Conservation (phyloP, 1,140 invertebrate species). For the Camponotus pennsylvanicus region DNA sequence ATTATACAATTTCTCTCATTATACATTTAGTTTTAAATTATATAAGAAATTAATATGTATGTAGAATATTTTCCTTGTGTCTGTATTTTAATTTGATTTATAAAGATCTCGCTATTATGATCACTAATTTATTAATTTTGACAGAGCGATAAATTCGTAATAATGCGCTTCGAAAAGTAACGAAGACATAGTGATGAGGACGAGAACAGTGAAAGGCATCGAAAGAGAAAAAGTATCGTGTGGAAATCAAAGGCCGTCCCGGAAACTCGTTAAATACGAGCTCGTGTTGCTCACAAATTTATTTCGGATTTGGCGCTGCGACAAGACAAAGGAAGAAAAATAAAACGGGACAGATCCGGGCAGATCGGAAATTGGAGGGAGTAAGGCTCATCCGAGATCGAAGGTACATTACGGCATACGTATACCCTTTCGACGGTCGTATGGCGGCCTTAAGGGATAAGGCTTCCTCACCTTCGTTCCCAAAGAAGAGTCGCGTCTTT, state of each 20-base stretch:
- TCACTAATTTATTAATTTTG: neutral
- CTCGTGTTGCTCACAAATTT: conserved; percentile 49
- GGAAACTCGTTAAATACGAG: conserved; percentile 57
- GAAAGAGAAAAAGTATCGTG: neutral
- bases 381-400: conserved; percentile 74
- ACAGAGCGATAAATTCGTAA: neutral
- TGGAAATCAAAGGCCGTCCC: conserved; percentile 8
- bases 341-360: conserved; percentile 58
- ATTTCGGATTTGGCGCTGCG: conserved; percentile 44
- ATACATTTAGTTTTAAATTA: neutral
- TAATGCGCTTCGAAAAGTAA: neutral
- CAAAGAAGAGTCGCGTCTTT: conserved; percentile 51
- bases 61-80: neutral
- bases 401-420: conserved; percentile 67
- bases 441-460: conserved; percentile 75
- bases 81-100: conserved; percentile 34
- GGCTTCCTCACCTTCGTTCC: conserved; percentile 60
- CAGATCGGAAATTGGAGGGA: conserved; percentile 52
- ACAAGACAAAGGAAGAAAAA: conserved; percentile 41
- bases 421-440: conserved; percentile 70
- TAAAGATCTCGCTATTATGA: neutral
- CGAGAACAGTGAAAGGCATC: neutral
- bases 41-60: neutral
- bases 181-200: neutral
- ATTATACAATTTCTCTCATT: neutral